phyloP scores from a whole-genome alignment of 2,888 invertebrate genomes.

The Oeneis ivallda region DNA sequence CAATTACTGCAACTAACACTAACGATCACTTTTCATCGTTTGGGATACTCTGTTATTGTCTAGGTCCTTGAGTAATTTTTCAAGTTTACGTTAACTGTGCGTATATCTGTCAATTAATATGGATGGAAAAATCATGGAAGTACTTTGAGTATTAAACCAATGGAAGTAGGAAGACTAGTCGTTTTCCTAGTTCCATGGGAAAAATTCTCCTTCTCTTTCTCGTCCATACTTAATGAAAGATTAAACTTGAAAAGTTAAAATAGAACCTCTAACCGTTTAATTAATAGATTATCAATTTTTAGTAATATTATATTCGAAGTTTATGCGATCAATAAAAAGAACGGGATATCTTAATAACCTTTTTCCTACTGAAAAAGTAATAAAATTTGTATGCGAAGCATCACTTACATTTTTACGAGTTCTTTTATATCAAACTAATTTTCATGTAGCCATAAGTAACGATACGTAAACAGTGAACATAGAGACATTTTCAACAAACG shows the following conservation, averaged over 20 bases:
- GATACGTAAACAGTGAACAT: conserved; percentile 10
- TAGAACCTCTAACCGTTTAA: neutral
- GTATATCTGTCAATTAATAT: too few relatives aligned
- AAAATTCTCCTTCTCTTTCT: neutral
- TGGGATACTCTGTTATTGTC: too few relatives aligned
- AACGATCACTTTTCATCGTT: too few relatives aligned
- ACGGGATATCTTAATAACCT: conserved; percentile 27
- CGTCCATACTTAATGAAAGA: neutral
- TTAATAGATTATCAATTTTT: neutral
- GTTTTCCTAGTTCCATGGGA: too few relatives aligned
- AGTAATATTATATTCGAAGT: conserved; percentile 1
- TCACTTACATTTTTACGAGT: conserved; percentile 39
- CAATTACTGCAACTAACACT: too few relatives aligned
- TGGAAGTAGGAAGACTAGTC: too few relatives aligned
- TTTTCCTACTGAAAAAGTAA: conserved; percentile 35
- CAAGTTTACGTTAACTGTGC: too few relatives aligned
- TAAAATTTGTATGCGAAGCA: conserved; percentile 37
- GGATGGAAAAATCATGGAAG: too few relatives aligned
- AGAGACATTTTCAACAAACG: conserved; percentile 2
- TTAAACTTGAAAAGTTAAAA: neutral
- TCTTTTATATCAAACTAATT: conserved; percentile 22
- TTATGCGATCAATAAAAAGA: conserved; percentile 12
- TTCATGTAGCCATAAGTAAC: conserved; percentile 1
- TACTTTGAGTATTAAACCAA: too few relatives aligned
- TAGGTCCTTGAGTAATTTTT: too few relatives aligned